These are phyloP conservation scores for Hypolimnas misippus DNA, from an alignment of 2,888 invertebrate genomes.

Conservation along the genomic window DNA sequence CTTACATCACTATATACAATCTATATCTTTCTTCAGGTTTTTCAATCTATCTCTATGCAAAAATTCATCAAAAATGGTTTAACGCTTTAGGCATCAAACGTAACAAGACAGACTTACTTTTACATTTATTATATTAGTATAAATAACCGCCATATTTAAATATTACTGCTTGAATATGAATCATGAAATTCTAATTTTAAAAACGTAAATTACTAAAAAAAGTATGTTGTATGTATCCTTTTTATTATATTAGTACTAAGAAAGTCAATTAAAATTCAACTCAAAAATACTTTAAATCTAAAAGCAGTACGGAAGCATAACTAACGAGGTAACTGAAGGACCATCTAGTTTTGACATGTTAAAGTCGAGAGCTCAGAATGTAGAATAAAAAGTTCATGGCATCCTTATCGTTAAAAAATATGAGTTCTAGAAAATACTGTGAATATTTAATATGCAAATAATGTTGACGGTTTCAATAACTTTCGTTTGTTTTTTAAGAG, in stretches of 20 bases:
- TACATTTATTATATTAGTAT: too few species aligned
- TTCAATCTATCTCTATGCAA: too few species aligned
- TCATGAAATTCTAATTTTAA: too few species aligned
- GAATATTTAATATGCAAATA: not conserved
- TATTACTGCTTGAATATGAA: too few species aligned
- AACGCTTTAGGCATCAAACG: too few species aligned
- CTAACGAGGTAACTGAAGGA: conserved; percentile 13
- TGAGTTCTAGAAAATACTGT: not conserved
- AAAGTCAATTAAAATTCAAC: conserved; percentile 11
- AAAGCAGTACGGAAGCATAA: not conserved
- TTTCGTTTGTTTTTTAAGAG: too few species aligned
- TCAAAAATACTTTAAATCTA: conserved; percentile 6
- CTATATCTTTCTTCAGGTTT: too few species aligned
- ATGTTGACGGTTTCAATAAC: not conserved
- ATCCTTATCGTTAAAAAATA: conserved; percentile 4
- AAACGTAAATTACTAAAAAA: not conserved
- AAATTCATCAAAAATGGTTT: too few species aligned
- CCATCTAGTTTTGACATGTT: conserved; percentile 8
- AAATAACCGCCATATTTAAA: too few species aligned
- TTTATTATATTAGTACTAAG: not conserved
- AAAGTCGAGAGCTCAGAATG: not conserved
- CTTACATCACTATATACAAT: too few species aligned
- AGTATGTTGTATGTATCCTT: not conserved
- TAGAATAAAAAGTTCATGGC: not conserved
- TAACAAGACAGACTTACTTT: too few species aligned